Conservation (phyloP, 2,888 invertebrate genomes). For the Octodonta nipae region DNA sequence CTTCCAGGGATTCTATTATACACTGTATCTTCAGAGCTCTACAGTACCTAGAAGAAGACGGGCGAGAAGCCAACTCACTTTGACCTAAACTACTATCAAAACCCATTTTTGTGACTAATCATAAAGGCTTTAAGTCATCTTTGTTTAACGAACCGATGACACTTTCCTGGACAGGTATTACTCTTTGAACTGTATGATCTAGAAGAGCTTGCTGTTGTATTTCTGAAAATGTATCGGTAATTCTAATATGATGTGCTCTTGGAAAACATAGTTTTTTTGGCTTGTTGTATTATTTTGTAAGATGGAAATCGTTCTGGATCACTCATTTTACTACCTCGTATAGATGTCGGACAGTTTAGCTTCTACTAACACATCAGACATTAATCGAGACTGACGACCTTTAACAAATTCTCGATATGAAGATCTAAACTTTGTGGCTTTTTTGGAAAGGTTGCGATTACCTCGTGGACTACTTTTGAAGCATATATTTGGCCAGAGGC, state of each 20-base stretch:
- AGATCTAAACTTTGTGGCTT: too few relatives aligned
- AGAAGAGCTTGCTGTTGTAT: constrained; percentile 5
- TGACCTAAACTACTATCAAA: constrained; percentile 1
- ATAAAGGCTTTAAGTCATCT: background rate
- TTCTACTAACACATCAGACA: too few relatives aligned
- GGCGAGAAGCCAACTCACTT: background rate
- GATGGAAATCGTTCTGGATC: constrained; percentile 16
- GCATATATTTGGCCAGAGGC: constrained; percentile 8
- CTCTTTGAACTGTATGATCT: constrained; percentile 4
- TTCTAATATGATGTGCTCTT: background rate
- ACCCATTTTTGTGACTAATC: background rate
- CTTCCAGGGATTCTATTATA: background rate
- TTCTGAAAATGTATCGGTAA: constrained; percentile 5
- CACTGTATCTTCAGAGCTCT: background rate
- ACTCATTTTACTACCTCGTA: too few relatives aligned
- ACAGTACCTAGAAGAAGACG: background rate
- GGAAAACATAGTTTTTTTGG: constrained; percentile 13
- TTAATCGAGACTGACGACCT: too few relatives aligned
- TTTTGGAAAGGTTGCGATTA: constrained; percentile 6
- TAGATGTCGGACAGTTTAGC: too few relatives aligned
- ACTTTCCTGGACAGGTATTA: background rate
- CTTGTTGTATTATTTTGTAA: constrained; percentile 17
- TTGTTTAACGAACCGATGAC: background rate
- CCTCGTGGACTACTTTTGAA: constrained; percentile 7
- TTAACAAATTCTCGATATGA: too few relatives aligned